A percentile compares a stretch with the other conserved stretches of the same genome.
Conservation (phyloP, 37 sponge, comb jelly and placozoan species). For the Spongilla lacustris region DNA sequence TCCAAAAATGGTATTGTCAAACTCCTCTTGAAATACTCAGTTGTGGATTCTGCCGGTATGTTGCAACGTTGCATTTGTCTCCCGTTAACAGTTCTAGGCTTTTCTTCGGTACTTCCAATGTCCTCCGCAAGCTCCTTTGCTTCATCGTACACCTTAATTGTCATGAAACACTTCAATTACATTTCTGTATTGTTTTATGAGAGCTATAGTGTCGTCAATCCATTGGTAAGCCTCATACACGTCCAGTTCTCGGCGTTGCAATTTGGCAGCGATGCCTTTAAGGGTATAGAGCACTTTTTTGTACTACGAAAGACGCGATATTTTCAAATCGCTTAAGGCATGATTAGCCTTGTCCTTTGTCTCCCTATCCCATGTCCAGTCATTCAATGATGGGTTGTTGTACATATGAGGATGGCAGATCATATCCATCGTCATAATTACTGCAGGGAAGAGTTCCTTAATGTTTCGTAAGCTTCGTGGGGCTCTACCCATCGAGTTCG, state of each 20-base stretch:
- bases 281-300: constrained; percentile 22
- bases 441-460: constrained; percentile 10
- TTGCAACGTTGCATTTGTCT: constrained; percentile 6
- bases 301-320: constrained; percentile 42
- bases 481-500: constrained; percentile 53
- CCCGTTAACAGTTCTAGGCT: neutral
- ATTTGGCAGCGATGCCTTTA: constrained; percentile 44
- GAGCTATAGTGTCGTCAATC: neutral
- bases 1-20: constrained; percentile 1
- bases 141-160: neutral
- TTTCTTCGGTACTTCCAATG: neutral
- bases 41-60: neutral
- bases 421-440: neutral
- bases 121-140: neutral
- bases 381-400: constrained; percentile 5
- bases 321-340: constrained; percentile 34
- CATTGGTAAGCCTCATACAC: constrained; percentile 2
- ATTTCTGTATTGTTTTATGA: neutral
- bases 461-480: constrained; percentile 7
- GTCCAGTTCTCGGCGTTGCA: constrained; percentile 46
- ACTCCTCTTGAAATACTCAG: constrained; percentile 1
- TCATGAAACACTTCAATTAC: neutral
- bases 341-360: constrained; percentile 45
- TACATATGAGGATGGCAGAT: neutral
- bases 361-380: constrained; percentile 69